A percentile compares a stretch with the other conserved stretches of the same genome.
phyloP scores from a whole-genome alignment of 1,140 invertebrate species.

The Aphaenogaster floridana region DNA sequence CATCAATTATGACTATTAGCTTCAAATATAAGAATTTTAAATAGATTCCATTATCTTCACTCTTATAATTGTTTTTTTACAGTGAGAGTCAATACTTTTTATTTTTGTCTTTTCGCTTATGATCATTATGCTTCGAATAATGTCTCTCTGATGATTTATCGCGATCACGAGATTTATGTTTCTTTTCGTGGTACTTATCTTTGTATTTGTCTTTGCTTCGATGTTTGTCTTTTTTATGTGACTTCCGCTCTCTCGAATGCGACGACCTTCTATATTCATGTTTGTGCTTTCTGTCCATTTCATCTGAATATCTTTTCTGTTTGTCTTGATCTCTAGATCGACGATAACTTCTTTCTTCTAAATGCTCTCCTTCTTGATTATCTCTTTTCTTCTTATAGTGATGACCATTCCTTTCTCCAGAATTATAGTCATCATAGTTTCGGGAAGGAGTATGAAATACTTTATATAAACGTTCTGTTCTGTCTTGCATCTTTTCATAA shows the following conservation, averaged over 20 bases:
- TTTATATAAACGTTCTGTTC: neutral
- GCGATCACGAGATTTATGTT: constrained; percentile 55
- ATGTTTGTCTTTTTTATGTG: constrained; percentile 49
- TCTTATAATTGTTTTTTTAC: neutral
- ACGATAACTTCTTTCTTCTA: constrained; percentile 17
- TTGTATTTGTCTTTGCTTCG: constrained; percentile 32
- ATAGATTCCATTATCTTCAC: neutral
- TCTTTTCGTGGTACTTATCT: constrained; percentile 41
- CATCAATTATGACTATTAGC: neutral
- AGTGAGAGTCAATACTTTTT: constrained; percentile 22
- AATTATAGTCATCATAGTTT: neutral
- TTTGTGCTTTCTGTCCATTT: constrained; percentile 34
- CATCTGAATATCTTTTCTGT: constrained; percentile 44
- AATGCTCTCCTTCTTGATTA: constrained; percentile 27
- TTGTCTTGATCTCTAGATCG: constrained; percentile 14
- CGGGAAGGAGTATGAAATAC: constrained; percentile 23
- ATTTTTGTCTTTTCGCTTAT: constrained; percentile 42
- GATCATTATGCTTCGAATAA: constrained; percentile 43
- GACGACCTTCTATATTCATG: constrained; percentile 49
- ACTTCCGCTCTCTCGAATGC: constrained; percentile 63
- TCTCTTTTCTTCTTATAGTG: neutral
- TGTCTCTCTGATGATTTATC: constrained; percentile 34
- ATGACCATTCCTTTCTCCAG: neutral
- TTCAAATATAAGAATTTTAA: neutral
- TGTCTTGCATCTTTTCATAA: constrained; percentile 14